Conservation (phyloP, 2,888 invertebrate species). For the Tetragonisca angustula region DNA sequence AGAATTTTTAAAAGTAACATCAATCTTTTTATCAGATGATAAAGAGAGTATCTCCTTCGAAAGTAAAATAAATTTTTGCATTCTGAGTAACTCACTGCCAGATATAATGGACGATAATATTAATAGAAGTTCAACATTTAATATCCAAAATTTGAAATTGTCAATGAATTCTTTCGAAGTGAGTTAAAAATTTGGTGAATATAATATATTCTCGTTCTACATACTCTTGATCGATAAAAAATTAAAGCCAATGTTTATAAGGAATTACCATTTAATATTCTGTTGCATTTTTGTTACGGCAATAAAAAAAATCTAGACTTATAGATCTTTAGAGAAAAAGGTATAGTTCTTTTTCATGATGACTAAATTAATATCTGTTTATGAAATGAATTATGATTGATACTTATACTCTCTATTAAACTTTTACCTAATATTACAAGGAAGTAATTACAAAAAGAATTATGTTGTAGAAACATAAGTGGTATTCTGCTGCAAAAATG, state of each 20-base stretch:
- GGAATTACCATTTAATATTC: not conserved
- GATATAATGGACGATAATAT: not conserved
- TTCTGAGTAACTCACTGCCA: not conserved
- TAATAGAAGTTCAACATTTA: not conserved
- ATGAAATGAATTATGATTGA: not conserved
- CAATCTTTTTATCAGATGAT: constrained; percentile 4
- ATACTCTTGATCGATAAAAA: not conserved
- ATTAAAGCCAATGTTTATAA: constrained; percentile 46
- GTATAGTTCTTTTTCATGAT: not conserved
- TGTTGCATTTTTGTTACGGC: not conserved
- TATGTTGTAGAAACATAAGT: constrained; percentile 33
- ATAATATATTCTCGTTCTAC: not conserved
- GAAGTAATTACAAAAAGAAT: not conserved
- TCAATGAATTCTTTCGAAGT: constrained; percentile 61
- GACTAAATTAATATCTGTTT: not conserved
- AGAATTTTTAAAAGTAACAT: not conserved
- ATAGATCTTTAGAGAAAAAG: not conserved
- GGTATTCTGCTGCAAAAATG: constrained; percentile 70
- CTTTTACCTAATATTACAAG: no score
- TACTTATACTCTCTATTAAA: no score
- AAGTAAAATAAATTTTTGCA: not conserved
- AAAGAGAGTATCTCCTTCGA: not conserved
- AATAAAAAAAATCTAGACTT: constrained; percentile 16
- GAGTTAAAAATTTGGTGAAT: constrained; percentile 13
- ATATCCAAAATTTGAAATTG: constrained; percentile 44